Base-by-base conservation (phyloP, 1,140 invertebrate genomes). In the Piezodorus guildinii region DNA sequence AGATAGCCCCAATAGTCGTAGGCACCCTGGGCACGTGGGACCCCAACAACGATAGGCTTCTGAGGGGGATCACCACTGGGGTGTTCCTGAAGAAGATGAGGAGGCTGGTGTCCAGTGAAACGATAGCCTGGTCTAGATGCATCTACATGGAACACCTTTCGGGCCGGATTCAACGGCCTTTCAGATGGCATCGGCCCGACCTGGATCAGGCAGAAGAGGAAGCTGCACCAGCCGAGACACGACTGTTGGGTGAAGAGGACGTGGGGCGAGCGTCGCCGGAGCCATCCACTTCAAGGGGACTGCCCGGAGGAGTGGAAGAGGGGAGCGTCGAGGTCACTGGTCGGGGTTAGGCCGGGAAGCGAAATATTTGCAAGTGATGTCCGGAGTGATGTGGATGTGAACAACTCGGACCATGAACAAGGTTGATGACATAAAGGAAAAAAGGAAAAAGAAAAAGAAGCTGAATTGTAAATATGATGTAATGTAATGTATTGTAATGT, bases 71-170 rank as follows among this genome's bases (percentile, higher is more conserved):
- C 1, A 16, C 14, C 17, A 56, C 62, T 17, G 23, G 14, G 17
- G 12, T 8, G 44, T 63, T 17, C 30, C n/a, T 52, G 16, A 39
- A 16, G 1, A 51, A 68, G 8, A 73, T 74, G 68, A 27, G 25
- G 19, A 66, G 60, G 1, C 60, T 71, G 16, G 69, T 71, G 64
- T 59, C 68, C 3, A 65, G 64, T 1, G 70, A 71, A 17, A 69
- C 68, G 0, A 65, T 72, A 19, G 52, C 63, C 1, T 72, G 70
- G 70, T 70, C 69, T 6, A 56, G 69, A 16, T 67, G 72, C 54
- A 71, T 73, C 0, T 71, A 68, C 62, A 30, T 62, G 14, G 64
- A 69, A 30, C 65, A 67, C 23, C 34, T 61, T 34, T 19, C 30
- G 1, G 59, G 59, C 14, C 16, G 51, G 21, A 19, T 23, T 3